Evolutionary conservation across 2,113 vertebrate species (phyloP), one percentile per base, ranked within the genome.

Genomic region (Anoplopoma fimbria): DNA sequence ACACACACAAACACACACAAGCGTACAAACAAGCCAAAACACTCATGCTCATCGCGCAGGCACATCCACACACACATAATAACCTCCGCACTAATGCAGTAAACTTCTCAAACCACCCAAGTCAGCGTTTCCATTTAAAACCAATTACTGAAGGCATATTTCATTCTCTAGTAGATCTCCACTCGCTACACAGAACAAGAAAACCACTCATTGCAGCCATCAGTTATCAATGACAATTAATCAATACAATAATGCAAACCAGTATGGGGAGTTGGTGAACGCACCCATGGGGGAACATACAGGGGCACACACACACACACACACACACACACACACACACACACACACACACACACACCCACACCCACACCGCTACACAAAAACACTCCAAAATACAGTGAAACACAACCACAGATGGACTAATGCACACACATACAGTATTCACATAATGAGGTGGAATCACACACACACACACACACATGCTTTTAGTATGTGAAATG

Each of bases 41-140:
- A 88, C 70, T 82, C n/a, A 53, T 14, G 73, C 36, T 51, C 72
- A 17, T 31, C 70, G 34, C 27, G 78, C 62, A 62, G 33, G 38
- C 34, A 49, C n/a, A 33, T n/a, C n/a, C 1, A 65, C 49, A 60
- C 49, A 62, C 67, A 78, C 76, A 82, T 79, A 90, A 72, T 84
- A 84, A 90, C 76, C 79, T 73, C 82, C 0, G 23, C 55, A 76
- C 81, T 88, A 69, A 92, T 83, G 81, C 86, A 79, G 71, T 90
- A 81, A 89, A 89, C 75, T 72, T 77, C 77, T 71, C 55, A 76
- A 90, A 87, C 81, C 89, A 68, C 53, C 67, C 42, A 85, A 83
- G 86, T 94, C 89, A 93, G 90, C 89, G 40, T 87, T 92, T 89
- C 82, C 79, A 90, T 93, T 93, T 85, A 90, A 91, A 92, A 74